phyloP scores from a whole-genome alignment of 2,888 invertebrate species.

The Diaprepes abbreviatus region DNA sequence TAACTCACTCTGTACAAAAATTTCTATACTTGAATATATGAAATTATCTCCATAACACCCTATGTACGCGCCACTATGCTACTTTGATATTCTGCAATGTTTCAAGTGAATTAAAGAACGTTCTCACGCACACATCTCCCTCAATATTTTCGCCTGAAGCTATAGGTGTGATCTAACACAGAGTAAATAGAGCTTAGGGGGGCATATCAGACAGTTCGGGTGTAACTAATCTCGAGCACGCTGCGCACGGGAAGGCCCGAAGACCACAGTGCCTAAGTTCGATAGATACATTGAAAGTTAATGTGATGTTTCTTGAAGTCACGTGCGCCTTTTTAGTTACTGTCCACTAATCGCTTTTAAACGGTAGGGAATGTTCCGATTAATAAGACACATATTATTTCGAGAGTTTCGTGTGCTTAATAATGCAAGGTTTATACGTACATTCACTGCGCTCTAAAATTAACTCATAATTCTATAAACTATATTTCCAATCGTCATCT shows the following conservation, averaged over 20 bases:
- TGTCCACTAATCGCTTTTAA: conserved; percentile 32
- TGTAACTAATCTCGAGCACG: conserved; percentile 33
- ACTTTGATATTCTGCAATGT: not conserved
- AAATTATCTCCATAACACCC: no score
- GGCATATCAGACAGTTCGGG: conserved; percentile 1
- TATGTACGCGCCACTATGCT: no score
- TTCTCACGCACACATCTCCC: conserved; percentile 5
- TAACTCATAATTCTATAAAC: no score
- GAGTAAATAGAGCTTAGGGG: not conserved
- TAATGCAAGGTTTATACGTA: no score
- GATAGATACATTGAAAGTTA: conserved; percentile 44
- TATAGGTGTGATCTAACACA: conserved; percentile 2
- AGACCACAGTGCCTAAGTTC: conserved; percentile 20
- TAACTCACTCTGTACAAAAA: no score
- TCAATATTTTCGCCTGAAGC: not conserved
- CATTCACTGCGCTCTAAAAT: no score
- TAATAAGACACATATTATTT: no score
- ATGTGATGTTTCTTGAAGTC: conserved; percentile 42
- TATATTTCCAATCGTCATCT: no score
- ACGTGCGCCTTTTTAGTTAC: conserved; percentile 40
- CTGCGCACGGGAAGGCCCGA: conserved; percentile 12
- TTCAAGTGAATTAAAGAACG: not conserved
- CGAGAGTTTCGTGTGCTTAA: no score
- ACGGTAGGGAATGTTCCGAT: not conserved
- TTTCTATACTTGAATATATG: no score